Base-by-base conservation (phyloP, 2,888 invertebrate species). In the Drosophila borealis region DNA sequence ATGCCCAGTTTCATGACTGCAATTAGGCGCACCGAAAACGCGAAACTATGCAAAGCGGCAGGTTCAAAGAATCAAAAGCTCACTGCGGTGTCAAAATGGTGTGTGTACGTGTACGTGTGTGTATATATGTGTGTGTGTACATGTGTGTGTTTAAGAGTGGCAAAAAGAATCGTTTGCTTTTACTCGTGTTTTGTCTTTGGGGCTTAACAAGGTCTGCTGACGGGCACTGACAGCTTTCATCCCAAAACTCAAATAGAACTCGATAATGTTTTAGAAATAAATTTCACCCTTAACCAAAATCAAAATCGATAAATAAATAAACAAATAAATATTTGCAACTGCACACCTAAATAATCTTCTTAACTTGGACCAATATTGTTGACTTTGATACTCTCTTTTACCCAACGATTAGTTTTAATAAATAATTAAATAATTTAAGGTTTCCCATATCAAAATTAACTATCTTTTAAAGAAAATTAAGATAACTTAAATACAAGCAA, bases 1-100 rank as follows among this genome's bases (percentile, higher is more conserved):
- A 87, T 83, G 76, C 57, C 60, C 77, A 68, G 72, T 79, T 78
- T 81, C 82, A 83, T 74, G 87, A 59, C 55, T 86, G 81, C 84
- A 82, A 82, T 86, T 82, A 82, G 81, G 71, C 68, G 56, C 59
- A 49, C 34, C 59, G 62, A 55, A 39, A 70, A 50, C 64, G 60
- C 45, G 9, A 70, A 79, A 70, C 74, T 70, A 84, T 66, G 66
- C 68, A 57, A 69, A 60, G 37, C 63, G 36, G n/a, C 14, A 49
- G 1, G 39, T 41, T 57, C 33, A 39, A 60, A 56, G 37, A 51
- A 34, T 39, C 39, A 19, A 62, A 42, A 56, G 46, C 25, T 41
- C 10, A 42, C 25, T 14, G 37, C 55, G 45, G 67, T 59, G 56
- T 75, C 54, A 57, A 53, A 61, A 21, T 57, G 42, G 17, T 5